These are phyloP conservation scores for Peromyscus attwateri DNA, from an alignment of 2,797 vertebrate genomes.

Conservation along the genomic window DNA sequence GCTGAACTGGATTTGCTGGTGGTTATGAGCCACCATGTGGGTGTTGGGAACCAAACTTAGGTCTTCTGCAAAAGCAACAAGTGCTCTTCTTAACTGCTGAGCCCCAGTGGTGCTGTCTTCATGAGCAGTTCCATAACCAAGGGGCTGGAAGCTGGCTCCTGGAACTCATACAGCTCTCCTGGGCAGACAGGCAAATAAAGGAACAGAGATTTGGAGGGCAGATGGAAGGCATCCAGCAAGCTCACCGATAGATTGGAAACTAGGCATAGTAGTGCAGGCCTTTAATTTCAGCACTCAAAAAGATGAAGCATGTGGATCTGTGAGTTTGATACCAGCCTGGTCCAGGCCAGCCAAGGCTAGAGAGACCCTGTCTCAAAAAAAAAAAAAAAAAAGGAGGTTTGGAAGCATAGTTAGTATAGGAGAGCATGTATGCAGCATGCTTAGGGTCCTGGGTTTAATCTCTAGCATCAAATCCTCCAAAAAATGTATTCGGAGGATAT, in stretches of 20 bases:
- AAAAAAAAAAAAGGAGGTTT: too few relatives aligned
- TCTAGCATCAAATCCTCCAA: background rate
- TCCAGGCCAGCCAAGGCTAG: background rate
- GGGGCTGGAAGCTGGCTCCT: background rate
- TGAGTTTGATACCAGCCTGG: background rate
- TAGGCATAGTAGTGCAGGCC: background rate
- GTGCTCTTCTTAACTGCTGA: background rate
- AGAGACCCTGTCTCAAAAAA: background rate
- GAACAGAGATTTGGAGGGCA: background rate
- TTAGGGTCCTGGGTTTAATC: background rate
- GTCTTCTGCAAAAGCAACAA: background rate
- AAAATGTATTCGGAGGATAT: too few relatives aligned
- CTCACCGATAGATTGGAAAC: background rate
- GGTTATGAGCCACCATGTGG: background rate
- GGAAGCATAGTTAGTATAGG: background rate
- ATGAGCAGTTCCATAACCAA: background rate
- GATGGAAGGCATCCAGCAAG: background rate
- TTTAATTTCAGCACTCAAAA: background rate
- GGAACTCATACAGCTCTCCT: background rate
- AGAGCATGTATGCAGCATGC: background rate
- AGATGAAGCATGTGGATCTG: too few relatives aligned
- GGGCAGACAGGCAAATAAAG: background rate
- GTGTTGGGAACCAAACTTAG: background rate
- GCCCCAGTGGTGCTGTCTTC: background rate
- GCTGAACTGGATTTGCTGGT: background rate